Conservation (phyloP, 2,113 vertebrate species). For the Meriones unguiculatus region DNA sequence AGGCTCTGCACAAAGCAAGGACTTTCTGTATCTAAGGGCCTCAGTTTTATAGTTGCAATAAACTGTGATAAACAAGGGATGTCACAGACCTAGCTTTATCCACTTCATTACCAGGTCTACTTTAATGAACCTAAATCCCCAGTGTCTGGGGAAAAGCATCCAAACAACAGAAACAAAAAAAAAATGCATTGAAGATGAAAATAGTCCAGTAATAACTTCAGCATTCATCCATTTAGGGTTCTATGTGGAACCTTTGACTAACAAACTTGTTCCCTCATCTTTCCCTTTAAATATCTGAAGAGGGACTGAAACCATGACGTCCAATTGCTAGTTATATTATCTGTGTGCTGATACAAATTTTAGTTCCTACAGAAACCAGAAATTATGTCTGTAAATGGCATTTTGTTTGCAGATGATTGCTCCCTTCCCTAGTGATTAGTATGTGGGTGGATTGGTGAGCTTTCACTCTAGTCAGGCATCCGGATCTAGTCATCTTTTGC, state of each 20-base stretch:
- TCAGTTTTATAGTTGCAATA: slow-evolving; percentile 48
- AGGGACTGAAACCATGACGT: background rate
- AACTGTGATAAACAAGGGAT: background rate
- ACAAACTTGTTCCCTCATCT: background rate
- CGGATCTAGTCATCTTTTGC: slow-evolving; percentile 66
- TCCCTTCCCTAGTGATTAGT: slow-evolving; percentile 53
- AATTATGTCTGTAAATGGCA: slow-evolving; percentile 44
- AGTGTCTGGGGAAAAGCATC: slow-evolving; percentile 7
- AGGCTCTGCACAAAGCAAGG: background rate
- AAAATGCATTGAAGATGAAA: slow-evolving; percentile 36
- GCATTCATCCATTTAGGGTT: slow-evolving; percentile 29
- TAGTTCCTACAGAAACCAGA: slow-evolving; percentile 62
- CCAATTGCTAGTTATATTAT: slow-evolving; percentile 42
- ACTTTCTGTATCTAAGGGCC: background rate
- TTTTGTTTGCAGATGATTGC: slow-evolving; percentile 53
- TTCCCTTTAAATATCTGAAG: slow-evolving; percentile 16
- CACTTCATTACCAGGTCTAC: background rate
- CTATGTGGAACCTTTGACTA: slow-evolving; percentile 50
- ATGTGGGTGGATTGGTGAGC: slow-evolving; percentile 64
- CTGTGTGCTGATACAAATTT: slow-evolving; percentile 33
- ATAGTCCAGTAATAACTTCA: slow-evolving; percentile 18
- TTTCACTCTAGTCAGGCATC: slow-evolving; percentile 45
- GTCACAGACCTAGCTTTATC: slow-evolving; percentile 1
- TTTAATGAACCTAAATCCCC: slow-evolving; percentile 28
- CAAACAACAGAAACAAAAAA: slow-evolving; percentile 25